A percentile compares a stretch with the other conserved stretches of the same genome.
These are phyloP conservation scores for Ceratosolen solmsi DNA, from an alignment of 1,140 invertebrate genomes.

Conservation along the genomic window DNA sequence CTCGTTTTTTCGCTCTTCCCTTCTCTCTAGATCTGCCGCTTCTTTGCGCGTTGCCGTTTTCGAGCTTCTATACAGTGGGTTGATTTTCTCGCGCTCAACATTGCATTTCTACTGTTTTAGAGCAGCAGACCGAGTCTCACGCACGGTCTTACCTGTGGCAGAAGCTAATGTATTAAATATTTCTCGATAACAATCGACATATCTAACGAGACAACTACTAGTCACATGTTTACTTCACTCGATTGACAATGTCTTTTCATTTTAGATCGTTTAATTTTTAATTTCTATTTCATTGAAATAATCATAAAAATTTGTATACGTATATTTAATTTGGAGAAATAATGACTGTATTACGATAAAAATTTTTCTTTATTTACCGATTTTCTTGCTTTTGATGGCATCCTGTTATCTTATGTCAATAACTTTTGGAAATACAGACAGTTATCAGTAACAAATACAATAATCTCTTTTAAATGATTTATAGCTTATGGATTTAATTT, in stretches of 20 bases:
- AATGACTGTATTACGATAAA: too few species aligned
- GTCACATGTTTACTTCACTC: too few species aligned
- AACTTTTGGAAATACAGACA: neutral
- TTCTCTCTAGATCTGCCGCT: neutral
- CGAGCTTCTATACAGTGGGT: conserved; percentile 27
- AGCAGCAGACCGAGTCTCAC: neutral
- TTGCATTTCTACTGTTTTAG: neutral
- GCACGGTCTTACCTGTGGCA: neutral
- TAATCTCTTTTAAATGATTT: neutral
- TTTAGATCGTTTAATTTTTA: neutral
- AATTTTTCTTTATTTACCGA: too few species aligned
- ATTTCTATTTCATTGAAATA: neutral
- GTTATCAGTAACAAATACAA: neutral
- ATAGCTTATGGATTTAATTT: conserved; percentile 4
- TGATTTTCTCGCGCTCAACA: conserved; percentile 39
- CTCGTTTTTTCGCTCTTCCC: conserved; percentile 24
- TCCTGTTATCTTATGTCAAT: too few species aligned
- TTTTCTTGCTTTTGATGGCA: neutral
- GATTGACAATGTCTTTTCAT: neutral
- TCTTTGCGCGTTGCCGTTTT: conserved; percentile 3
- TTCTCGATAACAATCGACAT: neutral
- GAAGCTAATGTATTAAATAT: neutral
- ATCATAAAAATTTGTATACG: neutral
- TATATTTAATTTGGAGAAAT: too few species aligned
- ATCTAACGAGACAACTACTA: too few species aligned